Conservation (phyloP, 2,113 vertebrate species). For the Natator depressus region DNA sequence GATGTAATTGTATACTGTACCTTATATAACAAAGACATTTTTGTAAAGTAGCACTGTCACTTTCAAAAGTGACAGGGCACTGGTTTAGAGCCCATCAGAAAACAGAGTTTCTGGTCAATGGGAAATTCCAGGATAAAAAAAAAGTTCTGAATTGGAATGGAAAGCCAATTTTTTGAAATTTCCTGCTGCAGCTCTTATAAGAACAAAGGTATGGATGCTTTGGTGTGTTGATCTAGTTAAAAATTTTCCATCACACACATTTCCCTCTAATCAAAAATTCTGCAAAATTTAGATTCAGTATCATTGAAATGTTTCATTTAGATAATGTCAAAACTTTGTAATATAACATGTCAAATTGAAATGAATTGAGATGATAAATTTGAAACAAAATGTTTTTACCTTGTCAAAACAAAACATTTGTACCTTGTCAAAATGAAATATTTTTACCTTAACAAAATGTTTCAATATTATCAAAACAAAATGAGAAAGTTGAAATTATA, state of each 20-base stretch:
- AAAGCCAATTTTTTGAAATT: neutral
- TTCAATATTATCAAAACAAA: neutral
- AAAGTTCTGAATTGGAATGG: neutral
- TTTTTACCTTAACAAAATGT: neutral
- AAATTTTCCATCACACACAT: neutral
- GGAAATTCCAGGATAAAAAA: fast-evolving
- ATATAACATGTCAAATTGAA: neutral
- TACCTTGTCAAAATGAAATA: neutral
- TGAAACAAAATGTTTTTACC: neutral
- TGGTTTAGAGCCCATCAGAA: neutral
- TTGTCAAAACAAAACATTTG: neutral
- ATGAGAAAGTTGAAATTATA: neutral
- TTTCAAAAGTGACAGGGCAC: neutral
- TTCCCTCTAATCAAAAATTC: neutral
- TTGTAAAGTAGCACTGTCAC: neutral
- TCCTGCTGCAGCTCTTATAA: neutral
- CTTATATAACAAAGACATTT: neutral
- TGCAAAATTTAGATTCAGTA: neutral
- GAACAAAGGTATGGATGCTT: neutral
- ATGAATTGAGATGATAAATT: neutral
- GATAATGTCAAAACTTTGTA: neutral
- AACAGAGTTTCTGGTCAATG: neutral
- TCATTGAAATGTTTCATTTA: neutral
- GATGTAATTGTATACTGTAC: neutral
- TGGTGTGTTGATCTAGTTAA: neutral